Evolutionary conservation across 2,113 vertebrate genomes (phyloP).

Genomic region (Cryptotis parvus): DNA sequence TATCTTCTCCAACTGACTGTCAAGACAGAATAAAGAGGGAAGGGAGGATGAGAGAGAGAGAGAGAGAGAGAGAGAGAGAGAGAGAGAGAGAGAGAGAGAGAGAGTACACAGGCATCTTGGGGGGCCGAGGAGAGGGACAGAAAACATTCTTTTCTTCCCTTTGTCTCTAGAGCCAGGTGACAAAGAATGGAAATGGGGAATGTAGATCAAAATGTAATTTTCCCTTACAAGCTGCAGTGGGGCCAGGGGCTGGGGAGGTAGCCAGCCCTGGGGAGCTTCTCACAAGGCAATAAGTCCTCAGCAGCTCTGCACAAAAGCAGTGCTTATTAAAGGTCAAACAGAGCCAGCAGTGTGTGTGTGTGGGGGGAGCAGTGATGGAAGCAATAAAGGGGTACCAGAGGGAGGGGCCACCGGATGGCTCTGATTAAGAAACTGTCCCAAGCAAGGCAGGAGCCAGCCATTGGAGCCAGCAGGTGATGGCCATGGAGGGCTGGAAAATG

Average conservation of each 20-base stretch:
- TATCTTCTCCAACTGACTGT: background rate
- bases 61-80: too few species aligned
- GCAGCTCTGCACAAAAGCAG: background rate
- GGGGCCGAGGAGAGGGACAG: background rate
- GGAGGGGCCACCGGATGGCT: background rate
- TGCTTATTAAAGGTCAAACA: slow-evolving; percentile 79
- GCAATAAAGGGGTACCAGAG: slow-evolving; percentile 46
- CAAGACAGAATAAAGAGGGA: background rate
- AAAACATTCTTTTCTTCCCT: slow-evolving; percentile 60
- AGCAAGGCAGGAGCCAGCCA: slow-evolving; percentile 48
- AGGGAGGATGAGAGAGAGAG: background rate
- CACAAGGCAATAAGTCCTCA: slow-evolving; percentile 38
- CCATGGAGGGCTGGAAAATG: background rate
- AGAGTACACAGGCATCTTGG: background rate
- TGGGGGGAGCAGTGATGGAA: background rate
- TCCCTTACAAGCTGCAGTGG: slow-evolving; percentile 66
- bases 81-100: background rate
- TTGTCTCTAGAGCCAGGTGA: slow-evolving; percentile 65
- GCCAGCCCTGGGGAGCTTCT: slow-evolving; percentile 68
- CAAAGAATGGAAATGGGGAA: slow-evolving; percentile 51
- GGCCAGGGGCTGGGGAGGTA: slow-evolving; percentile 43
- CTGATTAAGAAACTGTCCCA: slow-evolving; percentile 61
- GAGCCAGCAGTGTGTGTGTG: slow-evolving; percentile 13
- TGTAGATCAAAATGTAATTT: slow-evolving; percentile 82
- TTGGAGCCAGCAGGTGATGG: slow-evolving; percentile 10